Conservation (phyloP, 2,113 vertebrate species). For the Oryctolagus cuniculus region DNA sequence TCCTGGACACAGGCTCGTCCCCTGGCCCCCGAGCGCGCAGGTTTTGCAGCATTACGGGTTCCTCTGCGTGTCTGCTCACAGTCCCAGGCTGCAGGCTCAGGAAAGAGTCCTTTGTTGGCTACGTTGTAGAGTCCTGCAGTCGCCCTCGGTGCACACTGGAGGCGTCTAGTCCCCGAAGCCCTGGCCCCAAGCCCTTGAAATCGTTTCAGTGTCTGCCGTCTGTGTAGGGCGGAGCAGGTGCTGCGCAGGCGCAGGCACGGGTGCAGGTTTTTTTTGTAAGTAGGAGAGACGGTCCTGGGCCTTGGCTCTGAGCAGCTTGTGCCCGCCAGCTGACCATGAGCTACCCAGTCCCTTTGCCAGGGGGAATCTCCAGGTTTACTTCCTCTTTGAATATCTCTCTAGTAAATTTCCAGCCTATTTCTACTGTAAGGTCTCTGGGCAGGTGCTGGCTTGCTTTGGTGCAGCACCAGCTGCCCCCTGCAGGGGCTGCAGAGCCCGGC, state of each 20-base stretch:
- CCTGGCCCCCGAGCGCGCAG: too few relatives aligned
- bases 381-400: neutral
- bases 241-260: accelerated
- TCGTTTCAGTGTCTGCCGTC: neutral
- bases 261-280: neutral
- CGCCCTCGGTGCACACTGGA: accelerated
- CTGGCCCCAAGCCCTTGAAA: neutral
- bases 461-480: neutral
- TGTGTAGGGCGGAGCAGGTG: neutral
- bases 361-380: neutral
- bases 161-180: neutral
- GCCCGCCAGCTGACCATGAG: neutral
- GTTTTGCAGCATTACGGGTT: too few relatives aligned
- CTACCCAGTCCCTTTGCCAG: neutral
- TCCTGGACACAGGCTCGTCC: too few relatives aligned
- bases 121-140: neutral
- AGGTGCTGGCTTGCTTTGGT: neutral
- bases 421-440: neutral
- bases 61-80: neutral
- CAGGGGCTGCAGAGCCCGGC: neutral
- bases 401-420: neutral
- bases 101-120: accelerated
- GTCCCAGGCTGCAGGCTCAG: neutral
- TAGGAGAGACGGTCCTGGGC: neutral
- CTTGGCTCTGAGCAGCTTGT: neutral